A percentile compares a stretch with the other conserved stretches of the same genome.
These are phyloP conservation scores for Mormyrus hasselquistii DNA, from an alignment of 2,797 vertebrate species.

Conservation along the genomic window DNA sequence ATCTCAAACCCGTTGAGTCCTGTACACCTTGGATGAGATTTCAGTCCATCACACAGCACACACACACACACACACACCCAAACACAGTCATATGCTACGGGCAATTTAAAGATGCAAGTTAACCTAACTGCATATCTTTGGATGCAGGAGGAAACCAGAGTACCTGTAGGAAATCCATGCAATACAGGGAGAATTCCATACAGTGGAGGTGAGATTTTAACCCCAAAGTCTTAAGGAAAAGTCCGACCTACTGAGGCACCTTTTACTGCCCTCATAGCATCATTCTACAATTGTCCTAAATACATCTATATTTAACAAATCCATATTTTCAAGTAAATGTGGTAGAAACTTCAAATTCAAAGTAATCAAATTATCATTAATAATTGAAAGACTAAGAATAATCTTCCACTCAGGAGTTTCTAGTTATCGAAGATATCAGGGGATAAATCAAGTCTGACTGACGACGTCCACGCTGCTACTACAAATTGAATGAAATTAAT, in stretches of 20 bases:
- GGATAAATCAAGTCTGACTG: neutral
- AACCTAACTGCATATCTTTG: neutral
- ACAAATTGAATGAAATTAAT: neutral
- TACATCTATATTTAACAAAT: neutral
- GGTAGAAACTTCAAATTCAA: neutral
- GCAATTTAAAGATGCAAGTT: neutral
- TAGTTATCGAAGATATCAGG: neutral
- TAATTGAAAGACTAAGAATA: neutral
- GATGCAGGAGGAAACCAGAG: neutral
- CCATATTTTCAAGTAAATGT: neutral
- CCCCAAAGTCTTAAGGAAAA: neutral
- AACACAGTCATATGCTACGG: neutral
- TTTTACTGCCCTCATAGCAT: neutral
- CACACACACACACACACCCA: neutral
- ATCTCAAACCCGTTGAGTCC: neutral
- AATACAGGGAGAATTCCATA: neutral
- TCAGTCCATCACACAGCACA: neutral
- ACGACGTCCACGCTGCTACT: neutral
- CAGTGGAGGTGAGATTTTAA: neutral
- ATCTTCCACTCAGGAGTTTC: neutral
- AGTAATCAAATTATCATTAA: neutral
- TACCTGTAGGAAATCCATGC: neutral
- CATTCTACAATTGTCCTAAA: neutral
- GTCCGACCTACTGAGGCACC: neutral
- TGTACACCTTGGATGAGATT: neutral